phyloP scores from a whole-genome alignment of 2,113 vertebrate species.

The Hemiscyllium ocellatum region DNA sequence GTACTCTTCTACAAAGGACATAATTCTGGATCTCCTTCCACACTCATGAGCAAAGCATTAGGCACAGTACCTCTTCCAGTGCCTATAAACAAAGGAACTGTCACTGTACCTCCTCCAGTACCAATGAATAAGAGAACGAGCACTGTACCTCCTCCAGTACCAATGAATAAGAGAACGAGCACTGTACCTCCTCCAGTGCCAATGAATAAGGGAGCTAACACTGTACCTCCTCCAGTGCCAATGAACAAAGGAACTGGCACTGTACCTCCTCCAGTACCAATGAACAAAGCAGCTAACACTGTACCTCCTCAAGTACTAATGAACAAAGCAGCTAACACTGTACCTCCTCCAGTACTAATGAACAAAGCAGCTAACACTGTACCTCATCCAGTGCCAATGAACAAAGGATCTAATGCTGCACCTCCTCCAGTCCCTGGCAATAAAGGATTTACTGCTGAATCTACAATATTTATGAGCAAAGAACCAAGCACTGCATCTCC shows the following conservation, averaged over 20 bases:
- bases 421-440: neutral
- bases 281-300: slow-evolving; percentile 11
- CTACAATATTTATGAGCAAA: neutral
- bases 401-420: neutral
- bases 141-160: neutral
- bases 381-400: neutral
- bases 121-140: neutral
- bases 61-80: neutral
- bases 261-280: slow-evolving; percentile 49
- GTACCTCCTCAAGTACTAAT: neutral
- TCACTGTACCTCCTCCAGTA: neutral
- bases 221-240: neutral
- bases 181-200: neutral
- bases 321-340: neutral
- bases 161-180: neutral
- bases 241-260: neutral
- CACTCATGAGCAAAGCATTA: neutral
- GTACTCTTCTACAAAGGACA: neutral
- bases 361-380: slow-evolving; percentile 43
- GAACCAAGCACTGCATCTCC: slow-evolving; percentile 40
- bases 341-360: slow-evolving; percentile 49
- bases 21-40: neutral
- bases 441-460: too few species aligned
- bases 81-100: neutral
- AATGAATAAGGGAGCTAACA: neutral